phyloP scores from a whole-genome alignment of 2,113 vertebrate species.

The Pangasianodon hypophthalmus region DNA sequence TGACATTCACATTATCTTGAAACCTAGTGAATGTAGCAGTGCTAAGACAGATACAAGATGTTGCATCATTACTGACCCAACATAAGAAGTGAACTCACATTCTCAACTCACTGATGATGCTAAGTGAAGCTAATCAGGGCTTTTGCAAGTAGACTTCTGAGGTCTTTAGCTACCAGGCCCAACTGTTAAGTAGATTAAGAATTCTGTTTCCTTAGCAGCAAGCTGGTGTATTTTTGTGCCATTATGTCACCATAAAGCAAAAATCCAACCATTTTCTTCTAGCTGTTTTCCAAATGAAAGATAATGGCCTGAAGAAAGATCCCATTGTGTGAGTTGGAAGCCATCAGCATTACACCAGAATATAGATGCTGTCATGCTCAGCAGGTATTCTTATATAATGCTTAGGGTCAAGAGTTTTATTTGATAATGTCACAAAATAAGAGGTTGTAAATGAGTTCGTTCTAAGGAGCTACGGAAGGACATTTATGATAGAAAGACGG shows the following conservation, averaged over 20 bases:
- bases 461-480: background rate
- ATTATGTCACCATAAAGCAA: constrained; percentile 11
- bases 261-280: background rate
- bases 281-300: background rate
- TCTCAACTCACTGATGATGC: background rate
- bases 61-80: background rate
- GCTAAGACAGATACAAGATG: background rate
- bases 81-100: background rate
- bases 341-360: constrained; percentile 6
- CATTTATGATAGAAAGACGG: background rate
- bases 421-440: background rate
- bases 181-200: background rate
- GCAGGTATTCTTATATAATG: background rate
- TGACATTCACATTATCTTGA: constrained; percentile 4
- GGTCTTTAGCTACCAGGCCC: background rate
- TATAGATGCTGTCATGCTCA: background rate
- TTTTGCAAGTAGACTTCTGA: background rate
- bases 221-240: background rate
- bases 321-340: constrained; percentile 1
- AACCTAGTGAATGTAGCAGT: background rate
- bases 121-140: background rate
- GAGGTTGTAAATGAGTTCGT: background rate
- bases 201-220: background rate
- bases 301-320: constrained; percentile 14
- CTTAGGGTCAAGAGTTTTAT: constrained; percentile 12